Evolutionary conservation across 2,797 vertebrate species (phyloP).

Genomic region (Glyptemys insculpta): DNA sequence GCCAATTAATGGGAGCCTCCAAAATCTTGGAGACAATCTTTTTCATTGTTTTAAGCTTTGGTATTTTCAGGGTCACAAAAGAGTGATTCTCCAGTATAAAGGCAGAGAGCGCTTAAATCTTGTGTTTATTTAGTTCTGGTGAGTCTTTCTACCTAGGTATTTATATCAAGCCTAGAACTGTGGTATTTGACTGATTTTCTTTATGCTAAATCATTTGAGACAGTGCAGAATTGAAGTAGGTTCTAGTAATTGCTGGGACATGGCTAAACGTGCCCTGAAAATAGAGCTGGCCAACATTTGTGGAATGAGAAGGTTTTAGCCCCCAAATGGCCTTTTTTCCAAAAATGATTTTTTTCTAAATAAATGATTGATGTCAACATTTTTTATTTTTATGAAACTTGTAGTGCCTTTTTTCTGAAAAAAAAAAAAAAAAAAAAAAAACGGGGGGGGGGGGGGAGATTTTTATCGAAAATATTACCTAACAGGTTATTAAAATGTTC

Average conservation of each 20-base stretch:
- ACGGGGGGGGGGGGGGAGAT: fast-evolving
- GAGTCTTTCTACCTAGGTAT: background rate
- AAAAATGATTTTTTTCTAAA: background rate
- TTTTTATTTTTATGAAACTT: background rate
- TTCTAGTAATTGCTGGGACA: background rate
- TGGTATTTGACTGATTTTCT: background rate
- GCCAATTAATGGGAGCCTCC: background rate
- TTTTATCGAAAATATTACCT: background rate
- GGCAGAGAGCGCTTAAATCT: background rate
- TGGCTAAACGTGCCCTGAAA: background rate
- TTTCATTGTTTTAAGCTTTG: background rate
- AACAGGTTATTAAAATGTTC: background rate
- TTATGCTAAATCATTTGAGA: background rate
- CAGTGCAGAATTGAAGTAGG: fast-evolving
- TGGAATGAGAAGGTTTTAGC: background rate
- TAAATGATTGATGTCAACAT: too few species aligned
- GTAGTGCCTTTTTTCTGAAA: background rate
- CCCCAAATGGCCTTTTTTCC: background rate
- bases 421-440: too few species aligned
- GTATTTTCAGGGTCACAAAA: background rate
- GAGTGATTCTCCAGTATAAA: background rate
- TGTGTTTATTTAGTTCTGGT: background rate
- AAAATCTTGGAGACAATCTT: background rate
- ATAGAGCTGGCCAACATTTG: background rate
- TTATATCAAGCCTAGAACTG: background rate